phyloP scores from a whole-genome alignment of 1,140 invertebrate species.

The Pseudomyrmex pallidus region DNA sequence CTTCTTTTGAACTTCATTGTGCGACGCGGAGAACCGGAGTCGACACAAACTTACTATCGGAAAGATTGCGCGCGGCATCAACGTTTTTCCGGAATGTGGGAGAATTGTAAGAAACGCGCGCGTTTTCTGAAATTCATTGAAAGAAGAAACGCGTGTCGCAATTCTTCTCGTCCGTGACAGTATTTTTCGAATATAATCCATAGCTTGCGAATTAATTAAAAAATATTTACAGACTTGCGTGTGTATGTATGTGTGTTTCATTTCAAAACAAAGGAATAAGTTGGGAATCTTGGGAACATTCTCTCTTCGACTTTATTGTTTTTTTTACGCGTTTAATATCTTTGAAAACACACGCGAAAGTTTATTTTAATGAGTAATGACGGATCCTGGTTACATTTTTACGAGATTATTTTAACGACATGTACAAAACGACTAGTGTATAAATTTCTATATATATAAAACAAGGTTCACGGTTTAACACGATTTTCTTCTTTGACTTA shows the following conservation, averaged over 20 bases:
- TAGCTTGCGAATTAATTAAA: constrained; percentile 18
- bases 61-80: not conserved
- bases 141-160: not conserved
- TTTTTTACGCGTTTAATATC: not conserved
- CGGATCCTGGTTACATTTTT: not conserved
- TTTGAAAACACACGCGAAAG: constrained; percentile 18
- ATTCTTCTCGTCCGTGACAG: not conserved
- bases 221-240: not conserved
- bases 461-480: no score
- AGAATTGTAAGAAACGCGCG: constrained; percentile 10
- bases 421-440: not conserved
- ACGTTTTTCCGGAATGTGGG: not conserved
- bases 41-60: not conserved
- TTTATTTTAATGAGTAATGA: constrained; percentile 1
- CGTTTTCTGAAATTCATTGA: not conserved
- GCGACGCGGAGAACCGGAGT: not conserved
- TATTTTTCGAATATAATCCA: constrained; percentile 23
- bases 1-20: no score
- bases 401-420: not conserved
- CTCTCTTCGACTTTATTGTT: not conserved
- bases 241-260: not conserved
- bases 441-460: no score
- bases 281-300: constrained; percentile 16
- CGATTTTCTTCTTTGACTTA: no score
- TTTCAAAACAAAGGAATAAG: constrained; percentile 36